These are phyloP conservation scores for Daboia siamensis DNA, from an alignment of 2,113 vertebrate genomes.

Conservation along the genomic window DNA sequence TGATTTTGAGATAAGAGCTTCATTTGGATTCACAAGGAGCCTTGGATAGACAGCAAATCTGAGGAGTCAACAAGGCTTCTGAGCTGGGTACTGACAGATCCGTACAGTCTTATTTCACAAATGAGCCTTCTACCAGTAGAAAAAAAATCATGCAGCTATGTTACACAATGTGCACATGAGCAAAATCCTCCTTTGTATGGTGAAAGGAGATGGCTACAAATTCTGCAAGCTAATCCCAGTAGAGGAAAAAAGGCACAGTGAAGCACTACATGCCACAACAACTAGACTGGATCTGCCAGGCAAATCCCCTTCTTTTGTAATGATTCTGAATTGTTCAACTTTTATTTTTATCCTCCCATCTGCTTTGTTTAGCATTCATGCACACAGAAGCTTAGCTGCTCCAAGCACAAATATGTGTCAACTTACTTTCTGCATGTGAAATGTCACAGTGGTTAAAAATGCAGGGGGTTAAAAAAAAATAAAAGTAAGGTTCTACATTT, in stretches of 20 bases:
- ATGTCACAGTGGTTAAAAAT: background rate
- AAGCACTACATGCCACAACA: background rate
- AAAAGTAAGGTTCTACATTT: too few relatives aligned
- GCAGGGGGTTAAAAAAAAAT: too few relatives aligned
- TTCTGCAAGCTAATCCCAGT: background rate
- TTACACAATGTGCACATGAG: background rate
- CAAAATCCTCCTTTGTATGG: background rate
- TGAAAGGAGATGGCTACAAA: background rate
- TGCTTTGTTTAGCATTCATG: background rate
- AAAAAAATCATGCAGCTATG: background rate
- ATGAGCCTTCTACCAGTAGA: background rate
- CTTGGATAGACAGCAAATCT: background rate
- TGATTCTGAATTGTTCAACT: background rate
- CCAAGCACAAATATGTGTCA: background rate
- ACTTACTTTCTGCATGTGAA: background rate
- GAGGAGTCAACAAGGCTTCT: background rate
- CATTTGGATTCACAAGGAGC: background rate
- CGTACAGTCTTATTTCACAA: background rate
- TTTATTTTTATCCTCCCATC: background rate
- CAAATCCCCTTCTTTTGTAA: background rate
- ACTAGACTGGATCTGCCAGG: background rate
- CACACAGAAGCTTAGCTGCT: background rate
- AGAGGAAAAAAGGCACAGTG: background rate
- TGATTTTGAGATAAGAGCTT: background rate
- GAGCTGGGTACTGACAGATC: background rate